Conservation (phyloP, 2,888 invertebrate genomes). For the Agrenia bidenticulata region DNA sequence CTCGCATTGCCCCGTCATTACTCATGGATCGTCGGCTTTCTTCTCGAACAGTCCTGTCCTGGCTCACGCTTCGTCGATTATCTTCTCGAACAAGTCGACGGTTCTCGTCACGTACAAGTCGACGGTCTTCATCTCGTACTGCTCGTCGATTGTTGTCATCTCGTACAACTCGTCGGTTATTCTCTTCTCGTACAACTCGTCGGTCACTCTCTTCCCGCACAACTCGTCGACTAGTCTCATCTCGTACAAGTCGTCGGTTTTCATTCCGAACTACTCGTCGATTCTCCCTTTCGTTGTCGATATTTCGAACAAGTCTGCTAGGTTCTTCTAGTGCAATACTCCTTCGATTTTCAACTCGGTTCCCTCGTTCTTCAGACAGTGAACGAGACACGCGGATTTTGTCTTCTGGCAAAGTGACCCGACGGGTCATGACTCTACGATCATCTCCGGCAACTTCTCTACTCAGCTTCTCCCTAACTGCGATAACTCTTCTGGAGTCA, state of each 20-base stretch:
- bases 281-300: conserved; percentile 2
- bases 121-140: conserved; percentile 19
- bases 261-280: conserved; percentile 25
- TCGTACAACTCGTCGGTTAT: conserved; percentile 18
- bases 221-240: conserved; percentile 9
- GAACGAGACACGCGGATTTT: conserved; percentile 1
- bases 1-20: conserved; percentile 16
- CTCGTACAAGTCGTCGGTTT: conserved; percentile 19
- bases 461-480: conserved; percentile 15
- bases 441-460: conserved; percentile 32
- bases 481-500: neutral
- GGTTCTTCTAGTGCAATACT: conserved; percentile 10
- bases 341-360: conserved; percentile 14
- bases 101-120: conserved; percentile 24
- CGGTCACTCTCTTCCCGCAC: conserved; percentile 15
- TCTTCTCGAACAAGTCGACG: conserved; percentile 24
- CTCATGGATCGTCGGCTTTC: conserved; percentile 4
- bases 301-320: conserved; percentile 2
- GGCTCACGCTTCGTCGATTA: neutral
- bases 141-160: conserved; percentile 13
- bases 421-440: conserved; percentile 20
- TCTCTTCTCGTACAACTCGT: conserved; percentile 19
- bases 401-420: neutral
- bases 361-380: neutral
- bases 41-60: conserved; percentile 23